phyloP scores from a whole-genome alignment of 2,888 invertebrate genomes.

The Sinotaia quadrata region DNA sequence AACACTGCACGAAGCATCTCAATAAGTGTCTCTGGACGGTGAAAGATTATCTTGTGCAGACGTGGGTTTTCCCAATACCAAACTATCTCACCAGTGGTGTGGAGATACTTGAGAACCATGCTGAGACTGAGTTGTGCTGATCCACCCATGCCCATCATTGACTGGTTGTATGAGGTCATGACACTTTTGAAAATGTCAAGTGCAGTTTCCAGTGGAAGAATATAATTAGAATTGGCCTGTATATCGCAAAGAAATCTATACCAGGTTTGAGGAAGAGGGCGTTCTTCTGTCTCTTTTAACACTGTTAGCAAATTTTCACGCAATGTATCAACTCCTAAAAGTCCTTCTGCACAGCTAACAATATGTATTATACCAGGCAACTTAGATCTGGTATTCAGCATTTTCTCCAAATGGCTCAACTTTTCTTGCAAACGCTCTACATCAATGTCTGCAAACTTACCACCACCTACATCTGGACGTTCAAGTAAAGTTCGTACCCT shows the following conservation, averaged over 20 bases:
- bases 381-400: constrained; percentile 52
- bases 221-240: constrained; percentile 52
- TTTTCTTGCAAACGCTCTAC: constrained; percentile 57
- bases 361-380: constrained; percentile 53
- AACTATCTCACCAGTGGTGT: constrained; percentile 58
- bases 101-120: constrained; percentile 59
- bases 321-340: constrained; percentile 43
- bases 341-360: constrained; percentile 62
- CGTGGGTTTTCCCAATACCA: constrained; percentile 63
- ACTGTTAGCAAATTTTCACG: constrained; percentile 21
- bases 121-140: constrained; percentile 56
- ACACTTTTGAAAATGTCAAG: constrained; percentile 49
- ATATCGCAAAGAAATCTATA: constrained; percentile 54
- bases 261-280: constrained; percentile 57
- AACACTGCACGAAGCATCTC: constrained; percentile 65
- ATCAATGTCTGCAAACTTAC: constrained; percentile 58
- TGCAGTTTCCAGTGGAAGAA: constrained; percentile 51
- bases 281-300: constrained; percentile 40
- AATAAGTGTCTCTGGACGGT: constrained; percentile 61
- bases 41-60: constrained; percentile 57
- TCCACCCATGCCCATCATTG: constrained; percentile 57
- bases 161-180: constrained; percentile 51
- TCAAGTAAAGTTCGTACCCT: constrained; percentile 36
- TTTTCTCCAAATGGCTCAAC: constrained; percentile 51
- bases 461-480: constrained; percentile 46